Conservation (phyloP, 2,113 vertebrate genomes). For the Gadus chalcogrammus region DNA sequence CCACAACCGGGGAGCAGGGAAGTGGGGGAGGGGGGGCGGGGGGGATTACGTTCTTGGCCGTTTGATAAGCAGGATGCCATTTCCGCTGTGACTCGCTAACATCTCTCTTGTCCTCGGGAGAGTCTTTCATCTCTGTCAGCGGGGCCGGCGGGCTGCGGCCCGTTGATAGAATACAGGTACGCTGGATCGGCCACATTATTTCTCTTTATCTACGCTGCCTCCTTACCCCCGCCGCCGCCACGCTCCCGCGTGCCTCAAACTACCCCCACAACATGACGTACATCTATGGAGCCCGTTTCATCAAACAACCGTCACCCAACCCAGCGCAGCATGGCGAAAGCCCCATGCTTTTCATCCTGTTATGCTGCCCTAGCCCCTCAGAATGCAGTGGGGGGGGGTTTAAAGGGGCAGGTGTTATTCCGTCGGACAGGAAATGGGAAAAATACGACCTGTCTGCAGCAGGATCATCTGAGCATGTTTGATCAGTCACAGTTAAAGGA, state of each 20-base stretch:
- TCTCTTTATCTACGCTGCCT: slow-evolving; percentile 65
- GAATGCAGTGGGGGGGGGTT: slow-evolving; percentile 9
- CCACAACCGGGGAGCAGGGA: slow-evolving; percentile 38
- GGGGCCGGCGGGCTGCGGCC: slow-evolving; percentile 62
- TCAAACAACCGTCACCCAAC: slow-evolving; percentile 58
- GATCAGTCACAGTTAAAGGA: slow-evolving; percentile 44
- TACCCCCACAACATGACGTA: slow-evolving; percentile 54
- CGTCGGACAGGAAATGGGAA: slow-evolving; percentile 46
- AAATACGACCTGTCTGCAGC: slow-evolving; percentile 45
- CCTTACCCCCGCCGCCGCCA: slow-evolving; percentile 47
- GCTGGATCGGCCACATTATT: slow-evolving; percentile 66
- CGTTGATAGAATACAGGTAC: slow-evolving; percentile 71
- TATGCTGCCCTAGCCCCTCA: slow-evolving; percentile 49
- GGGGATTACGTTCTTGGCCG: slow-evolving; percentile 62
- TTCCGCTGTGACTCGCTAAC: slow-evolving; percentile 63
- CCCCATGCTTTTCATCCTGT: slow-evolving; percentile 54
- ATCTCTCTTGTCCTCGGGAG: slow-evolving; percentile 70
- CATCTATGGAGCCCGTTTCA: slow-evolving; percentile 59
- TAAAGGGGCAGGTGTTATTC: slow-evolving; percentile 4
- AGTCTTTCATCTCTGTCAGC: slow-evolving; percentile 70
- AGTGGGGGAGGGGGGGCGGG: not conserved
- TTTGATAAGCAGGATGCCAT: slow-evolving; percentile 65
- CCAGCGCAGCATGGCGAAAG: slow-evolving; percentile 49
- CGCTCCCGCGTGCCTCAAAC: slow-evolving; percentile 57
- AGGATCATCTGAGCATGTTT: slow-evolving; percentile 38